Evolutionary conservation across 2,113 vertebrate genomes (phyloP).

Genomic region (Chroicocephalus ridibundus): DNA sequence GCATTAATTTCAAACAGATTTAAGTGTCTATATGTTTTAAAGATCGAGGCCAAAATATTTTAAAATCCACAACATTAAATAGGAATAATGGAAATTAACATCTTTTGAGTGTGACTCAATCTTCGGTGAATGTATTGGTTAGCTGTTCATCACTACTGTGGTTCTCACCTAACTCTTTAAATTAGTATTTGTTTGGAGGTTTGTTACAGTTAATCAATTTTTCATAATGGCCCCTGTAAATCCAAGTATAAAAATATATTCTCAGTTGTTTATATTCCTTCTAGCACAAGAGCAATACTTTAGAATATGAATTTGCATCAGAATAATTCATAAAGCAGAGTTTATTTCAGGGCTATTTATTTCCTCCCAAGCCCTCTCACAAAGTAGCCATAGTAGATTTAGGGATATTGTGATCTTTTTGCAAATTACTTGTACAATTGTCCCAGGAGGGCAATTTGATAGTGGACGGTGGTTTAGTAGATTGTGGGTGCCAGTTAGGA

Average conservation of each 20-base stretch:
- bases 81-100: not conserved
- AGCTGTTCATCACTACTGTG: not conserved
- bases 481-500: not conserved
- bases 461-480: not conserved
- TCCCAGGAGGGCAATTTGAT: not conserved
- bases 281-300: conserved; percentile 9
- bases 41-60: not conserved
- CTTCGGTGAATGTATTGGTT: not conserved
- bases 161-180: not conserved
- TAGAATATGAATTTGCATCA: conserved; percentile 49
- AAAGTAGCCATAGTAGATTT: not conserved
- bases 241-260: conserved; percentile 52
- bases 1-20: not conserved
- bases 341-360: conserved; percentile 22
- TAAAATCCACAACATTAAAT: not conserved
- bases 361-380: not conserved
- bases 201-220: conserved; percentile 53
- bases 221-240: conserved; percentile 60
- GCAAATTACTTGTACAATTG: not conserved
- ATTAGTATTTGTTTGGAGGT: conserved; percentile 14
- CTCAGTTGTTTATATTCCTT: conserved; percentile 36
- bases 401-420: not conserved
- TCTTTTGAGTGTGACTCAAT: not conserved
- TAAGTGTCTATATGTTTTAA: not conserved
- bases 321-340: conserved; percentile 53